Percentiles rank a stretch among this genome's conserved stretches.
phyloP scores from a whole-genome alignment of 2,113 vertebrate genomes.

The Oriolus oriolus region DNA sequence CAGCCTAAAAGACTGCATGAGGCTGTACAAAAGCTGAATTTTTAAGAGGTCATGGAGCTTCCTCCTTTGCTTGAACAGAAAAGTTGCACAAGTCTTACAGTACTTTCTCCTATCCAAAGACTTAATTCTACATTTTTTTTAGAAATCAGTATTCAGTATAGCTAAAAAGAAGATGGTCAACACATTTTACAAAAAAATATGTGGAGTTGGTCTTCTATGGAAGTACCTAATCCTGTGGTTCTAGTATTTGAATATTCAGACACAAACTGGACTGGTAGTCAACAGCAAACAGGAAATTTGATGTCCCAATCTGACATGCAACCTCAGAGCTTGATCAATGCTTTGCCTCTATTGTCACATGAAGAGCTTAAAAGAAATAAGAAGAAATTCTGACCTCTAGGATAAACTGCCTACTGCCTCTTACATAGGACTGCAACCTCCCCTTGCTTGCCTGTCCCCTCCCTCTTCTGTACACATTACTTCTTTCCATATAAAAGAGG shows the following conservation, averaged over 20 bases:
- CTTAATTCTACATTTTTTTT: background rate
- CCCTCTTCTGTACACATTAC: background rate
- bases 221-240: rapidly evolving
- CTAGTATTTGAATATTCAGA: background rate
- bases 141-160: background rate
- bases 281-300: background rate
- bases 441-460: background rate
- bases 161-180: background rate
- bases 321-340: background rate
- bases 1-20: background rate
- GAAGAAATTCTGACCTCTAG: background rate
- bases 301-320: background rate
- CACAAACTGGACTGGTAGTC: background rate
- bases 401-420: background rate
- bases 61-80: background rate
- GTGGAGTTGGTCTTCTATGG: background rate
- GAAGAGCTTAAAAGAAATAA: background rate
- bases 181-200: background rate
- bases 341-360: background rate
- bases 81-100: background rate
- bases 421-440: background rate
- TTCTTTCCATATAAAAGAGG: background rate
- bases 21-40: background rate
- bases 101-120: background rate
- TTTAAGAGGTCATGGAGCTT: background rate